phyloP scores from a whole-genome alignment of 2,797 vertebrate species.

The Phalloptychus januarius region DNA sequence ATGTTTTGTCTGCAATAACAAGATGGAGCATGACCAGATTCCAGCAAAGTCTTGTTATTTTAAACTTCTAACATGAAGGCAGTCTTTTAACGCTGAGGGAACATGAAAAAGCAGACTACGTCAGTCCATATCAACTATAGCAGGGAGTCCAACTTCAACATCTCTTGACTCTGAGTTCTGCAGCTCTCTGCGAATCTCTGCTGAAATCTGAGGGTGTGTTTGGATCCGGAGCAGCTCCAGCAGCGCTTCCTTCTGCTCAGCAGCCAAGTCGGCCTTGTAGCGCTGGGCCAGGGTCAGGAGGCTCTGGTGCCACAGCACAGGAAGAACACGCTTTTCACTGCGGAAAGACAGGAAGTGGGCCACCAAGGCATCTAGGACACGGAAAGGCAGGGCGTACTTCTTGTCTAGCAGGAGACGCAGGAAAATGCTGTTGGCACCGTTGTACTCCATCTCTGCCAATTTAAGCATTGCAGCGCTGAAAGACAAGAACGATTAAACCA shows the following conservation, averaged over 20 bases:
- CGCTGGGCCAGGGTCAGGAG: conserved; percentile 92
- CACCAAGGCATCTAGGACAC: conserved; percentile 93
- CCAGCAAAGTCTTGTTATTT: neutral
- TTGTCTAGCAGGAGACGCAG: conserved; percentile 95
- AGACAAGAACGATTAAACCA: conserved; percentile 5
- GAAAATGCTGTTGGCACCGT: conserved; percentile 97
- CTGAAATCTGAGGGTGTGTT: conserved; percentile 85
- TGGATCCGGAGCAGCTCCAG: conserved; percentile 93
- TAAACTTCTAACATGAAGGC: neutral
- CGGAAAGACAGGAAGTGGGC: conserved; percentile 96
- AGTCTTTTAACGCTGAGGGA: conserved; percentile 7
- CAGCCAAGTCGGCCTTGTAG: conserved; percentile 94
- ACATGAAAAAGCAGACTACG: neutral
- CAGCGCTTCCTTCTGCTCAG: conserved; percentile 91
- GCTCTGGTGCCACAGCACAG: conserved; percentile 98
- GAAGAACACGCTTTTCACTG: conserved; percentile 86
- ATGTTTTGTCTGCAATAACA: conserved; percentile 20
- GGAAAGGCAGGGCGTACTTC: conserved; percentile 97
- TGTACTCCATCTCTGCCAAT: conserved; percentile 96
- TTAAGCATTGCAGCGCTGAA: conserved; percentile 94
- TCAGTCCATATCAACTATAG: conserved; percentile 80
- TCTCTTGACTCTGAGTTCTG: conserved; percentile 87
- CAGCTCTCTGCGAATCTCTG: conserved; percentile 91
- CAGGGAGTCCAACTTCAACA: conserved; percentile 79
- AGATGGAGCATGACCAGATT: neutral